These are phyloP conservation scores for Grammomys dolichurus DNA, from an alignment of 2,113 vertebrate genomes.

Conservation along the genomic window DNA sequence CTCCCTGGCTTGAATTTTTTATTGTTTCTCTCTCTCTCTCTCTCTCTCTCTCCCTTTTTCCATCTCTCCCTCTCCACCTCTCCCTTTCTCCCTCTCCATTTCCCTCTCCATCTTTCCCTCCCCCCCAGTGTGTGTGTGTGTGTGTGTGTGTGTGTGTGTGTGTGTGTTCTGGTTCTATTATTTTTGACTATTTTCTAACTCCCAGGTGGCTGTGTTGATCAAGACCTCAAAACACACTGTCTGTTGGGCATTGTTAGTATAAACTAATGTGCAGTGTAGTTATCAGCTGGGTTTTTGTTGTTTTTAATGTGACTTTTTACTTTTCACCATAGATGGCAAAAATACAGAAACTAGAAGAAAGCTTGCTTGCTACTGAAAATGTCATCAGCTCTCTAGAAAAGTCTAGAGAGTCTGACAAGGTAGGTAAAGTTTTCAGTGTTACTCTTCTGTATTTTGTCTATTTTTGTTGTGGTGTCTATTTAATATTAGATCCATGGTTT, in stretches of 20 bases:
- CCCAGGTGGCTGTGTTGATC: background rate
- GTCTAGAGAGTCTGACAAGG: conserved; percentile 92
- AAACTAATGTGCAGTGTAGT: background rate
- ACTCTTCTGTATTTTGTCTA: background rate
- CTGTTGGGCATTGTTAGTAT: background rate
- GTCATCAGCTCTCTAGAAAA: conserved; percentile 89
- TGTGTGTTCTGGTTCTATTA: background rate
- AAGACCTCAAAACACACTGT: background rate
- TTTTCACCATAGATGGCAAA: conserved; percentile 83
- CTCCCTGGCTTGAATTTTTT: background rate
- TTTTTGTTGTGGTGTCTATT: background rate
- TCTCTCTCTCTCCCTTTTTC: too few species aligned
- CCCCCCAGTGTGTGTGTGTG: too few species aligned
- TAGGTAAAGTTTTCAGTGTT: conserved; percentile 73
- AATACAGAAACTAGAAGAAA: conserved; percentile 88
- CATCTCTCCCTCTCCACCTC: too few species aligned
- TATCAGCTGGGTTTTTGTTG: background rate
- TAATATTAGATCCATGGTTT: background rate
- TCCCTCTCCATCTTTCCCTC: too few species aligned
- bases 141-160: too few species aligned
- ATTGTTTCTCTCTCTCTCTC: background rate
- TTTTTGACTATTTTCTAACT: conserved; percentile 51
- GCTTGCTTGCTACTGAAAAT: conserved; percentile 86
- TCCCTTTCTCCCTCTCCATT: too few species aligned
- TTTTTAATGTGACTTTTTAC: conserved; percentile 40